Conservation (phyloP, 2,888 invertebrate genomes). For the Lagria hirta region DNA sequence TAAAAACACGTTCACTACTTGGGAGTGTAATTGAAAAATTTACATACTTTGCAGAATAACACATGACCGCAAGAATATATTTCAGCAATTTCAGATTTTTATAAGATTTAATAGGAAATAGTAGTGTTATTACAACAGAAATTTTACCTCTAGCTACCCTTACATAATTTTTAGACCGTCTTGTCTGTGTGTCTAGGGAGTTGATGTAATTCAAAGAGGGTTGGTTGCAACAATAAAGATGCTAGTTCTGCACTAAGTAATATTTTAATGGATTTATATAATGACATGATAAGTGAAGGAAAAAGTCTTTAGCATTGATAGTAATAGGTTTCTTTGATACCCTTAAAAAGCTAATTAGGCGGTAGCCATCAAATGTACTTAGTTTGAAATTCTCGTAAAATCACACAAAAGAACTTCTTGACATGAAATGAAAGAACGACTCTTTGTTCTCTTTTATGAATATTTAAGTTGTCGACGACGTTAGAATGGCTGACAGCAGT, state of each 20-base stretch:
- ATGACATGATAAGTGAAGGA: constrained; percentile 20
- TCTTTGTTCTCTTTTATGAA: constrained; percentile 25
- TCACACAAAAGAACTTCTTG: constrained; percentile 21
- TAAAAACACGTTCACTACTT: too few relatives aligned
- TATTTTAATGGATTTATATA: constrained; percentile 24
- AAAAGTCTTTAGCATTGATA: constrained; percentile 22
- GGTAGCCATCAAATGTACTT: constrained; percentile 25
- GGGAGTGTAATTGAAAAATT: constrained; percentile 26
- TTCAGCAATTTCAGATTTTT: too few relatives aligned
- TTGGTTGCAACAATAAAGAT: constrained; percentile 16
- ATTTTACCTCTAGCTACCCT: too few relatives aligned
- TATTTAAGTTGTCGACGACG: constrained; percentile 23
- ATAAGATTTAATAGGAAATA: too few relatives aligned
- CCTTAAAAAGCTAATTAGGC: constrained; percentile 22
- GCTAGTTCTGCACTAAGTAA: constrained; percentile 22
- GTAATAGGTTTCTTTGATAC: constrained; percentile 26
- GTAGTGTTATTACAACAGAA: too few relatives aligned
- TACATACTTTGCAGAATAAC: constrained; percentile 14
- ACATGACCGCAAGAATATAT: too few relatives aligned
- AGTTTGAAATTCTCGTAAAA: constrained; percentile 22
- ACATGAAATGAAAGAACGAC: constrained; percentile 8
- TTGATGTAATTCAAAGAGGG: constrained; percentile 7
- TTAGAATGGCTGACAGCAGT: too few relatives aligned
- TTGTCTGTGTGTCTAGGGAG: too few relatives aligned
- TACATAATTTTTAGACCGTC: too few relatives aligned